These are phyloP conservation scores for Hyposoter didymator DNA, from an alignment of 2,888 invertebrate species.

Conservation along the genomic window DNA sequence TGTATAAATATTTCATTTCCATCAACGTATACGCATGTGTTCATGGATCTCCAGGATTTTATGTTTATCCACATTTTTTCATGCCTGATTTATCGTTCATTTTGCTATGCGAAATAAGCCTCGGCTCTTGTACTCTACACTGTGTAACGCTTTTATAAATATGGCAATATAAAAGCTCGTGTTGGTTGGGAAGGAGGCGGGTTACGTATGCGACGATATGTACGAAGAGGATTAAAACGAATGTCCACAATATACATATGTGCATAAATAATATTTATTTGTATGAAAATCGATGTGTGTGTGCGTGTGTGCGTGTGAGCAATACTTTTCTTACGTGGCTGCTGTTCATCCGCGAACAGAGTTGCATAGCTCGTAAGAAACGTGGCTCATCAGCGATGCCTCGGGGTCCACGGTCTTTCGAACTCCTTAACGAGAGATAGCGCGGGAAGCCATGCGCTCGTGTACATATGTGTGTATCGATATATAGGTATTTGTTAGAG, in stretches of 20 bases:
- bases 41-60: slow-evolving; percentile 33
- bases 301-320: slow-evolving; percentile 7
- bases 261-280: slow-evolving; percentile 3
- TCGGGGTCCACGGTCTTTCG: slow-evolving; percentile 64
- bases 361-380: slow-evolving; percentile 70
- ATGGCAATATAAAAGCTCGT: slow-evolving; percentile 53
- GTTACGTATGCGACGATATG: slow-evolving; percentile 56
- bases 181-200: slow-evolving; percentile 50
- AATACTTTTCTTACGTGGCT: slow-evolving; percentile 41
- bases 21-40: neutral
- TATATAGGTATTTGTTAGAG: neutral
- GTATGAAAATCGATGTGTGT: neutral
- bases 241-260: slow-evolving; percentile 36
- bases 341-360: slow-evolving; percentile 58
- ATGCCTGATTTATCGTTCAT: slow-evolving; percentile 59
- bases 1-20: slow-evolving; percentile 35
- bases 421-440: slow-evolving; percentile 72
- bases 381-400: slow-evolving; percentile 71
- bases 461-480: neutral
- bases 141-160: slow-evolving; percentile 54
- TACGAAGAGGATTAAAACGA: slow-evolving; percentile 51
- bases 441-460: neutral
- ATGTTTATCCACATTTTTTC: slow-evolving; percentile 37
- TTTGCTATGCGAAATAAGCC: slow-evolving; percentile 42
- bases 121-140: slow-evolving; percentile 33